Evolutionary conservation across 1,140 invertebrate species (phyloP), one percentile per base, ranked within the genome.

Genomic region (Diprion similis): DNA sequence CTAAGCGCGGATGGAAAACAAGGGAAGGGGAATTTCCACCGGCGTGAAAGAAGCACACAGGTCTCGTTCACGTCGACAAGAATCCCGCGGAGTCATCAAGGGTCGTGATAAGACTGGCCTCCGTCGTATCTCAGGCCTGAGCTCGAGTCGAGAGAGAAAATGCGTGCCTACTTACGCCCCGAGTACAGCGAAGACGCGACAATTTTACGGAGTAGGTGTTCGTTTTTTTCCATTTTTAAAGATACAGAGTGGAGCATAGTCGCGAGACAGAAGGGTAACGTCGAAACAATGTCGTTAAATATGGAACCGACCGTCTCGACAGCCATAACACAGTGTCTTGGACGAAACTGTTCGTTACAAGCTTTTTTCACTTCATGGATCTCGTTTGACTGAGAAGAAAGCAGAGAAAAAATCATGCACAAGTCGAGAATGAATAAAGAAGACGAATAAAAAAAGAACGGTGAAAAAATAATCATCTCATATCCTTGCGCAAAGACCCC

Each of bases 241-340:
- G 45, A 71, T n/a, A n/a, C n/a, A 48, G 69, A 70, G 37, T 19
- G 10, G 47, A 46, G 11, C 37, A 70, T 15, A 6, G 64, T 81
- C 76, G 70, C 79, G 79, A 81, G 80, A 72, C 76, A 74, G 73
- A 79, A 78, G 73, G 75, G 75, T 80, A 74, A 77, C 66, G 46
- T 7, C 8, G 9, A 15, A 64, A 46, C 51, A 59, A 59, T 59
- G 51, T 59, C 51, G 51, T 59, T 59, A 59, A 10, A 59, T 13
- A 59, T 9, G 11, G 9, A 59, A 13, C 51, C n/a, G 51, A 59
- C 9, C 6, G 24, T 37, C 24, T 37, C 24, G 24, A 37, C 24
- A 6, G 24, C 24, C 24, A 6, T 6, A 37, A 37, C 1, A 37
- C 24, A 37, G 1, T 37, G 24, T 6, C 24, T 37, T 37, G 24